Conservation (phyloP, 2,797 vertebrate species). For the Parambassis ranga region DNA sequence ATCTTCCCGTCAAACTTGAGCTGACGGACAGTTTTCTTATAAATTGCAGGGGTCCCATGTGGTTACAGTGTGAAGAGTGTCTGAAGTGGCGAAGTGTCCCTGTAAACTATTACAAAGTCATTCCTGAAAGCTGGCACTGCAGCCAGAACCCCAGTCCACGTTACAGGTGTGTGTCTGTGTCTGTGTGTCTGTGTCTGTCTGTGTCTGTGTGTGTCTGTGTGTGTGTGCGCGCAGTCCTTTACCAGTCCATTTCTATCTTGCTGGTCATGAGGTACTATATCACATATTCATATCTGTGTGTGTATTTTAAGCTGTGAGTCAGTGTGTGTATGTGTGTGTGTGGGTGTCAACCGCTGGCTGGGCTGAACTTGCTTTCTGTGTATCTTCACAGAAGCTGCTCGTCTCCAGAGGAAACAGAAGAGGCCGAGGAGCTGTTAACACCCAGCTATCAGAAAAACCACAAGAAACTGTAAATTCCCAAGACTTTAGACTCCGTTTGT, state of each 20-base stretch:
- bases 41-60: slow-evolving; percentile 69
- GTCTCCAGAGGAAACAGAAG: slow-evolving; percentile 80
- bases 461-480: slow-evolving; percentile 78
- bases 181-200: not conserved
- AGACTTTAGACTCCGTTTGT: not conserved
- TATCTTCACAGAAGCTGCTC: slow-evolving; percentile 79
- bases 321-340: not conserved
- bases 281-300: not conserved
- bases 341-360: too few species aligned
- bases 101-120: slow-evolving; percentile 53
- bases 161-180: slow-evolving; percentile 57
- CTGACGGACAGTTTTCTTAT: not conserved
- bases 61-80: slow-evolving; percentile 85
- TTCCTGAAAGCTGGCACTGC: slow-evolving; percentile 82
- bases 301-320: not conserved
- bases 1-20: not conserved
- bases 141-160: slow-evolving; percentile 77
- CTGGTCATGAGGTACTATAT: too few species aligned
- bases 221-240: too few species aligned
- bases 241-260: too few species aligned
- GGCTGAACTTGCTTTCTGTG: not conserved
- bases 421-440: slow-evolving; percentile 69
- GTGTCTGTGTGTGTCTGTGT: not conserved
- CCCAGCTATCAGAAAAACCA: slow-evolving; percentile 78
- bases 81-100: slow-evolving; percentile 84